These are phyloP conservation scores for Spondyliosoma cantharus DNA, from an alignment of 2,797 vertebrate genomes.

Conservation along the genomic window DNA sequence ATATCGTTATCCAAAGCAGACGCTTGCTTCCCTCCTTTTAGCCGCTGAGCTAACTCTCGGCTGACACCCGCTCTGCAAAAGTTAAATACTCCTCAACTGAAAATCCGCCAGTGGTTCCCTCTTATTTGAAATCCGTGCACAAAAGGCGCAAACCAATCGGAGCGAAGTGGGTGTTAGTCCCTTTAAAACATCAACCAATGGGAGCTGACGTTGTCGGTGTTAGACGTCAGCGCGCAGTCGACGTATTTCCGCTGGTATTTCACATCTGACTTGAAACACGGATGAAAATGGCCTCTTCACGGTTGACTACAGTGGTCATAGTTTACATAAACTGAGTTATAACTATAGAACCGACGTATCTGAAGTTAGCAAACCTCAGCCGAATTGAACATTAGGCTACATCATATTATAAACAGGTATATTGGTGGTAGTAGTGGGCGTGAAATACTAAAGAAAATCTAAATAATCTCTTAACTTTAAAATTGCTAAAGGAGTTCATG, in stretches of 20 bases:
- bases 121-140: conserved; percentile 82
- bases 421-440: not conserved
- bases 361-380: not conserved
- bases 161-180: not conserved
- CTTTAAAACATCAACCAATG: conserved; percentile 79
- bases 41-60: not conserved
- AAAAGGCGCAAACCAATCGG: conserved; percentile 78
- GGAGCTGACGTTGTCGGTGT: fast-evolving
- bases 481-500: not conserved
- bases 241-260: conserved; percentile 2
- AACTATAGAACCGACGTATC: not conserved
- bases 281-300: not conserved
- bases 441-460: too few relatives aligned
- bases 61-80: fast-evolving
- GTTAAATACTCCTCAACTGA: conserved; percentile 39
- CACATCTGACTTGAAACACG: conserved; percentile 9
- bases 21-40: not conserved
- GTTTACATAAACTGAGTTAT: not conserved
- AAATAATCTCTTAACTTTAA: not conserved
- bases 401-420: fast-evolving
- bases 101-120: conserved; percentile 70
- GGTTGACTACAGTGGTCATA: not conserved
- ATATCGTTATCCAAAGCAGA: not conserved
- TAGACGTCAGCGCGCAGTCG: not conserved
- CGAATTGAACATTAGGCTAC: not conserved